phyloP scores from a whole-genome alignment of 2,113 vertebrate genomes.

The Megalops atlanticus region DNA sequence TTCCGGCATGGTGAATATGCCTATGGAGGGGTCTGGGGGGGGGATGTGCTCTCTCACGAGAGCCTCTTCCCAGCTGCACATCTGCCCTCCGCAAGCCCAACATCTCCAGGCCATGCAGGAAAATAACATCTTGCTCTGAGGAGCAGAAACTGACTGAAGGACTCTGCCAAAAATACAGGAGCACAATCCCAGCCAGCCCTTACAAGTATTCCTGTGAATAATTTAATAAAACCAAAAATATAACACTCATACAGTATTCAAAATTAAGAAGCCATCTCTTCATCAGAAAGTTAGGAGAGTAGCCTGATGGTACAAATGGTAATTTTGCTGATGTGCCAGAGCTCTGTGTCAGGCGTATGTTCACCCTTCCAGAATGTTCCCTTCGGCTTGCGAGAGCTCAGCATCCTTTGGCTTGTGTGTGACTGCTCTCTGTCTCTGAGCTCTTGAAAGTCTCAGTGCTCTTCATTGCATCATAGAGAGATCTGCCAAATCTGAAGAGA shows the following conservation, averaged over 20 bases:
- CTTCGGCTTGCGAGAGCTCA: background rate
- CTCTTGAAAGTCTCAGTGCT: background rate
- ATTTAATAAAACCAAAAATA: no score
- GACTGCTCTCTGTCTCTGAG: background rate
- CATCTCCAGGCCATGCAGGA: background rate
- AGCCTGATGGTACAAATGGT: background rate
- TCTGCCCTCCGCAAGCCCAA: background rate
- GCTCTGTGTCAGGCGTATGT: background rate
- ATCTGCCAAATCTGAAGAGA: slow-evolving; percentile 26
- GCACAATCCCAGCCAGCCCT: no score
- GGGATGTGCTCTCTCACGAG: background rate
- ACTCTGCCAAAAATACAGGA: no score
- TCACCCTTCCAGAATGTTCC: background rate
- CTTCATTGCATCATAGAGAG: slow-evolving; percentile 16
- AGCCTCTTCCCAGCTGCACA: background rate
- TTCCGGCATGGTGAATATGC: background rate
- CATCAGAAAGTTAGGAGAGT: background rate
- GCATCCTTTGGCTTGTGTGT: background rate
- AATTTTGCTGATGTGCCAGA: background rate
- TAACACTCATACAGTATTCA: no score
- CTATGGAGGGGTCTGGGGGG: background rate
- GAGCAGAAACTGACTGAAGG: no score
- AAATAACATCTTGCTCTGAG: no score
- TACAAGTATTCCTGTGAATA: no score
- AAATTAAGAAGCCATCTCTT: no score